Percentiles rank a stretch among this genome's conserved stretches.
phyloP scores from a whole-genome alignment of 2,797 vertebrate genomes.

The Mycteria americana region DNA sequence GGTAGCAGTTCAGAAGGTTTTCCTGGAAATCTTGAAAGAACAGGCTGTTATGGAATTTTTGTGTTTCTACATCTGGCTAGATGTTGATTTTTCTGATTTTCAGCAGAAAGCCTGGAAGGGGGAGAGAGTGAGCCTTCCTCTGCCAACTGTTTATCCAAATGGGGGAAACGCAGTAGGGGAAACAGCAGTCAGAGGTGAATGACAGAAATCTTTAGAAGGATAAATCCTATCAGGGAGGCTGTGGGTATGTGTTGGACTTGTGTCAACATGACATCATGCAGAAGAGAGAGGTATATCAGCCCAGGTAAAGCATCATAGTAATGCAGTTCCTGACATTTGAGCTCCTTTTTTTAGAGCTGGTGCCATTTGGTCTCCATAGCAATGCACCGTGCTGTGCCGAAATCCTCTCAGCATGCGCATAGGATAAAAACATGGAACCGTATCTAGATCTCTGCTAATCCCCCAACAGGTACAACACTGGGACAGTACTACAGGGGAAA shows the following conservation, averaged over 20 bases:
- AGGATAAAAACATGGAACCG: not conserved
- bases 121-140: not conserved
- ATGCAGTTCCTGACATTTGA: not conserved
- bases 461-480: not conserved
- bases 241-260: not conserved
- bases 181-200: not conserved
- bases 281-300: not conserved
- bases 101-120: not conserved
- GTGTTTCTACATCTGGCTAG: not conserved
- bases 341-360: not conserved
- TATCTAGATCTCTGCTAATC: not conserved
- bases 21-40: not conserved
- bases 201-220: not conserved
- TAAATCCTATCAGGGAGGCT: not conserved
- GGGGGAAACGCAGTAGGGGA: not conserved
- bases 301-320: not conserved
- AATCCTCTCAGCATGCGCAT: not conserved
- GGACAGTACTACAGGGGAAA: not conserved
- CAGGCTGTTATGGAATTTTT: not conserved
- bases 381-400: not conserved
- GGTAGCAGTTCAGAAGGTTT: not conserved
- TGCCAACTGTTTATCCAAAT: not conserved
- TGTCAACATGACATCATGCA: not conserved
- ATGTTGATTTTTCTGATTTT: not conserved
- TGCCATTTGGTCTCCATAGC: slow-evolving; percentile 33